Evolutionary conservation across 2,113 vertebrate species (phyloP), one percentile per base, ranked within the genome.

Genomic region (Odocoileus virginianus): DNA sequence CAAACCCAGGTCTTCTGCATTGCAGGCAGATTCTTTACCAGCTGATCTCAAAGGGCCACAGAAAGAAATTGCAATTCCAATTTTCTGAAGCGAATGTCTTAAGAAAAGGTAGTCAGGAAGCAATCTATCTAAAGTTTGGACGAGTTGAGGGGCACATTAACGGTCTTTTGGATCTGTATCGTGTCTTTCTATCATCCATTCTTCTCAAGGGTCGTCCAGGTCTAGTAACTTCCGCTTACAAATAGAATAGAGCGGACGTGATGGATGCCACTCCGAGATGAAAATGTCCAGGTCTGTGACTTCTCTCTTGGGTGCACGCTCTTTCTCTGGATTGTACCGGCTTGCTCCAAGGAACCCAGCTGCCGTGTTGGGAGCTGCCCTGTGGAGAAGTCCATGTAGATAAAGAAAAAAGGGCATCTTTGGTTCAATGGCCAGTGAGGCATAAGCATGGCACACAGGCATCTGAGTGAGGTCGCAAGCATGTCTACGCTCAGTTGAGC

Each of bases 401-500:
- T 45, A 67, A 23, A 15, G 57, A 25, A 57, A 67, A 16, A 23
- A 43, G 10, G 30, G 13, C 27, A 16, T 67, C 45, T n/a, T 21
- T 54, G 57, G 94, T 1, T 52, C 57, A 15, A 30, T 2, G 2
- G 15, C 36, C 1, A 0, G 16, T 1, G 57, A 89, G 57, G 17
- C 14, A 0, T 19, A 36, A 40, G 74, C 23, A 2, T 19, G 19
- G 40, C 40, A 27, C 17, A 12, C 50, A 40, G 25, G 1, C 17
- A 15, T 1, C 2, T 1, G 43, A 7, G 43, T 50, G 58, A 50
- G 19, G 12, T 25, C 21, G 14, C 1, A 14, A 50, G 40, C 58
- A 25, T 0, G 1, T 5, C 64, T 7, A 1, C 0, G 10, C 11
- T 21, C 45, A 52, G 14, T 0, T 50, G 25, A 36, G 23, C 33